Conservation (phyloP, 2,797 vertebrate genomes). For the Fringilla coelebs region DNA sequence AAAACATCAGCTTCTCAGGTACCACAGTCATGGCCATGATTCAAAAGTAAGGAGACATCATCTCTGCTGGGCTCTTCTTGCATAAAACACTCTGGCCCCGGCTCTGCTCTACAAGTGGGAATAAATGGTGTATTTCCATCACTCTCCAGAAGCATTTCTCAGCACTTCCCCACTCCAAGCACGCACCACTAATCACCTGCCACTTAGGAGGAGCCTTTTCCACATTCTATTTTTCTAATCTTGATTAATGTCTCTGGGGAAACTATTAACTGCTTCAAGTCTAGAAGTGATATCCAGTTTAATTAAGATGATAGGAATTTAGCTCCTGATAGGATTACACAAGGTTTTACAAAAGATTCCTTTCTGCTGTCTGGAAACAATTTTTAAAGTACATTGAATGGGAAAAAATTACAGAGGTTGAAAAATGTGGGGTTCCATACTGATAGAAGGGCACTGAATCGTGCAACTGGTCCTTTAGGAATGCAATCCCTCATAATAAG, state of each 20-base stretch:
- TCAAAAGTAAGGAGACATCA: not conserved
- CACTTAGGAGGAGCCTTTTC: not conserved
- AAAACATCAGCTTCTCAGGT: not conserved
- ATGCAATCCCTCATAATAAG: constrained; percentile 10
- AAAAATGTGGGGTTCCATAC: constrained; percentile 5
- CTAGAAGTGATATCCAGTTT: not conserved
- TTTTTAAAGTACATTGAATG: not conserved
- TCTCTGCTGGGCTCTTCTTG: constrained; percentile 24
- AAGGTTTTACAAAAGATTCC: not conserved
- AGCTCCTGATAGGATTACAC: not conserved
- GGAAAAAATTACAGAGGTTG: not conserved
- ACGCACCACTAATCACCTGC: not conserved
- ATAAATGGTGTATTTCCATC: constrained; percentile 1
- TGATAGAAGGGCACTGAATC: constrained; percentile 2
- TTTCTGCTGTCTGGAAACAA: not conserved
- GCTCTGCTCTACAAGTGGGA: not conserved
- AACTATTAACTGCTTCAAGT: not conserved
- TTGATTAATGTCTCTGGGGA: constrained; percentile 1
- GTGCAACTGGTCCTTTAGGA: constrained; percentile 25
- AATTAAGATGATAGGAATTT: constrained; percentile 15
- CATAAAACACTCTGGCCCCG: not conserved
- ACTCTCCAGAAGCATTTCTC: not conserved
- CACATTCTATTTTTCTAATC: not conserved
- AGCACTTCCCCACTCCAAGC: not conserved
- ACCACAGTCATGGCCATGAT: not conserved